These are phyloP conservation scores for Smittia sp. DNA, from an alignment of 2,888 invertebrate species.

Conservation along the genomic window DNA sequence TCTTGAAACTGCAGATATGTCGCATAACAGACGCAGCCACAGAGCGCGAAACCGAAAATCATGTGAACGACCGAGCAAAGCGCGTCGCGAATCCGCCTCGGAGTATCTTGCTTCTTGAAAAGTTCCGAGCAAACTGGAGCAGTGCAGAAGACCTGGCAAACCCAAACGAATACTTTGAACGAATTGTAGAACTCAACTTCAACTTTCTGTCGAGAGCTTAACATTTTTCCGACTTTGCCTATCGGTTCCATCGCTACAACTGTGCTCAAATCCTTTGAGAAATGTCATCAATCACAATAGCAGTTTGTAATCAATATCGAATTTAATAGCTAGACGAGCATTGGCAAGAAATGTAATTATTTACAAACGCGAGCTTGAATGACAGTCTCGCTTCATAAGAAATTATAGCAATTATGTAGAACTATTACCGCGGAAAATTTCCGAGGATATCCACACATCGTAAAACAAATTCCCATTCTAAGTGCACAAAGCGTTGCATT, in stretches of 20 bases:
- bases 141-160: not conserved
- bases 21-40: not conserved
- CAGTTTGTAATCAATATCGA: no score
- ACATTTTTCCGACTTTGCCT: not conserved
- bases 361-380: no score
- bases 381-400: no score
- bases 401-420: no score
- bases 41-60: not conserved
- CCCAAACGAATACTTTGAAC: not conserved
- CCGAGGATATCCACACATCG: no score
- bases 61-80: not conserved
- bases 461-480: no score
- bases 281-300: no score
- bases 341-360: no score
- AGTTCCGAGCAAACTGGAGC: not conserved
- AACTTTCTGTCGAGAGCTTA: not conserved
- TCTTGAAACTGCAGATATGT: conserved; percentile 35
- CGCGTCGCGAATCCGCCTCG: not conserved
- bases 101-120: not conserved
- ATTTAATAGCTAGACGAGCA: no score
- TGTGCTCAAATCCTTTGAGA: no score
- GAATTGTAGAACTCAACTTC: not conserved
- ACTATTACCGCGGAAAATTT: no score
- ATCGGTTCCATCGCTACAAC: not conserved
- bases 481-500: no score